Percentiles rank a stretch among this genome's conserved stretches.
Evolutionary conservation across 2,888 invertebrate genomes (phyloP).

Genomic region (Muschampia plurimacula): DNA sequence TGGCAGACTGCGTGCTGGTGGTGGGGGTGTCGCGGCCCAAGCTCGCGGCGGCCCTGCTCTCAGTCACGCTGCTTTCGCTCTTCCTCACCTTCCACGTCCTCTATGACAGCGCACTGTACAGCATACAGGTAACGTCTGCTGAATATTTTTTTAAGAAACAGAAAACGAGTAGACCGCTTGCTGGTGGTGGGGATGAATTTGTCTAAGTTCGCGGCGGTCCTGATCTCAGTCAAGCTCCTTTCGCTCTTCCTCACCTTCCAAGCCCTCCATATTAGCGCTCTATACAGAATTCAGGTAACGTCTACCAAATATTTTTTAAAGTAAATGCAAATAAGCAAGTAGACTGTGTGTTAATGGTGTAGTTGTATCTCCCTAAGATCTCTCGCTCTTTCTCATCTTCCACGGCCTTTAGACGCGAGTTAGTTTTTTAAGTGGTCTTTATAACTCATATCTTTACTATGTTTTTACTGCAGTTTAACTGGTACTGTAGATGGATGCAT

Average conservation of each 20-base stretch:
- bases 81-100: conserved; percentile 94
- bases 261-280: conserved; percentile 93
- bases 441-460: too few species aligned
- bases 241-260: conserved; percentile 94
- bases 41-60: conserved; percentile 92
- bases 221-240: conserved; percentile 92
- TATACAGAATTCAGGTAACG: conserved; percentile 90
- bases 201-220: conserved; percentile 93
- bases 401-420: too few species aligned
- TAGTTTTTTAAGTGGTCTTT: too few species aligned
- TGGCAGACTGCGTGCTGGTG: conserved; percentile 93
- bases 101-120: conserved; percentile 94
- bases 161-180: conserved; percentile 94
- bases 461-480: too few species aligned
- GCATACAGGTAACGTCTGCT: conserved; percentile 86
- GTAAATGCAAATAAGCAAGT: conserved; percentile 87
- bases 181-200: conserved; percentile 93
- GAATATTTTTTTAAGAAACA: conserved; percentile 61
- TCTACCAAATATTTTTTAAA: neutral
- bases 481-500: too few species aligned
- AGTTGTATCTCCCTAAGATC: too few species aligned
- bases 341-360: conserved; percentile 93
- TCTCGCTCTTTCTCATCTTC: too few species aligned
- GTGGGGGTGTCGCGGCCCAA: conserved; percentile 94
- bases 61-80: conserved; percentile 92